Evolutionary conservation across 2,888 invertebrate genomes (phyloP), one percentile per base, ranked within the genome.

Genomic region (Parnassius glacialis): DNA sequence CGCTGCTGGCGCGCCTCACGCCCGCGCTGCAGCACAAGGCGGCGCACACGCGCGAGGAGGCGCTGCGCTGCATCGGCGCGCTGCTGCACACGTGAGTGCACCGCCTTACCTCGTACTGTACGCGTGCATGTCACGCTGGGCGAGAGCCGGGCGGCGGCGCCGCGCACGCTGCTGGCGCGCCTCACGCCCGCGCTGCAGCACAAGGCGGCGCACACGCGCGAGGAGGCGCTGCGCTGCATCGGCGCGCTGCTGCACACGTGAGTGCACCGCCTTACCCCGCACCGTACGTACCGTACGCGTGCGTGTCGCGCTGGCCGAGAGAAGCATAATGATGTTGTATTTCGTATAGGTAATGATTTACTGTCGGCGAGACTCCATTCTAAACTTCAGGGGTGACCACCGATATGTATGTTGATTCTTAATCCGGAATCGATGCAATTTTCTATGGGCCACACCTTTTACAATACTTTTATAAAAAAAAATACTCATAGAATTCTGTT

Each of bases 21-120:
- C 86, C 87, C 63, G 94, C 94, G 20, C 94, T 98, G 76, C 93
- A 93, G 71, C 98, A 98, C 90, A 98, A 98, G 90, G 97, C 98
- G 83, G 95, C 97, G 75, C 97, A 97, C 92, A 95, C 98, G 45
- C 89, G 98, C 59, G 98, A 98, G 79, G 98, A 98, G 84, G 95
- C 96, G 44, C 92, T 98, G 66, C 92, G 95, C 70, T 95, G 96
- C 71, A 94, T 98, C 70, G 95, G 96, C 66, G 94, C 95, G 62
- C 94, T 97, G 53, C 86, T 98, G 44, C 95, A 97, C 79, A 95
- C 95, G 96, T 97, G 85, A 94, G 95, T 20, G 20, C 10, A 3
- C 11, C 43, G 10, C 43, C 11, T 16, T 10, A 9, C 42, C 10
- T 2, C 42, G 42, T 42, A 7, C 10, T 2, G 7, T 42, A 42